A percentile compares a stretch with the other conserved stretches of the same genome.
Evolutionary conservation across 1,140 invertebrate genomes (phyloP).

Genomic region (Atta cephalotes): DNA sequence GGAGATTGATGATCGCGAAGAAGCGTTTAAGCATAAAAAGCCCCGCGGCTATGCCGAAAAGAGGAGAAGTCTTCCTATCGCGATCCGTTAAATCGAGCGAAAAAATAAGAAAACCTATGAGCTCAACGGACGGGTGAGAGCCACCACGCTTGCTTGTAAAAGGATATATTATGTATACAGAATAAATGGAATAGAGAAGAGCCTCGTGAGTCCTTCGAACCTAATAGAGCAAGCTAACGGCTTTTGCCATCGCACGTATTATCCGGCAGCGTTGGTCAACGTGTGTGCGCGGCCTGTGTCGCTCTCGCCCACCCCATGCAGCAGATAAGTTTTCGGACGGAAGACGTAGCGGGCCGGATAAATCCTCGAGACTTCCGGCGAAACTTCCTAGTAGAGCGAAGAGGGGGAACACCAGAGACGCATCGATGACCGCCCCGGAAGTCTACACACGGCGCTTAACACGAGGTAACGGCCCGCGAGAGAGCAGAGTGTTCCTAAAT

Average conservation of each 20-base stretch:
- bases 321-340: conserved; percentile 72
- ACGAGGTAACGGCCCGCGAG: conserved; percentile 55
- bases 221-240: conserved; percentile 80
- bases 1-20: conserved; percentile 71
- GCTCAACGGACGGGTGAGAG: conserved; percentile 39
- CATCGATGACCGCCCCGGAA: conserved; percentile 44
- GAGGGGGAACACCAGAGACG: neutral
- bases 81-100: conserved; percentile 79
- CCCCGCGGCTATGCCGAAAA: conserved; percentile 37
- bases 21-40: conserved; percentile 56
- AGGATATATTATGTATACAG: conserved; percentile 82
- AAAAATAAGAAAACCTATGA: conserved; percentile 79
- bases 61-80: conserved; percentile 66
- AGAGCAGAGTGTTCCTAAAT: conserved; percentile 47
- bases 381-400: conserved; percentile 60
- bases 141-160: conserved; percentile 67
- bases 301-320: conserved; percentile 33
- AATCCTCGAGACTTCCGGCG: conserved; percentile 67
- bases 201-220: conserved; percentile 76
- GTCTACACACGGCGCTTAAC: conserved; percentile 64
- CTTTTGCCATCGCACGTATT: conserved; percentile 74
- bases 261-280: conserved; percentile 59
- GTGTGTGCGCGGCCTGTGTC: conserved; percentile 59
- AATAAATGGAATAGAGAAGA: conserved; percentile 80
- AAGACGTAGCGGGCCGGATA: conserved; percentile 69